Base-by-base conservation (phyloP, 2,113 vertebrate genomes). In the Limanda limanda region DNA sequence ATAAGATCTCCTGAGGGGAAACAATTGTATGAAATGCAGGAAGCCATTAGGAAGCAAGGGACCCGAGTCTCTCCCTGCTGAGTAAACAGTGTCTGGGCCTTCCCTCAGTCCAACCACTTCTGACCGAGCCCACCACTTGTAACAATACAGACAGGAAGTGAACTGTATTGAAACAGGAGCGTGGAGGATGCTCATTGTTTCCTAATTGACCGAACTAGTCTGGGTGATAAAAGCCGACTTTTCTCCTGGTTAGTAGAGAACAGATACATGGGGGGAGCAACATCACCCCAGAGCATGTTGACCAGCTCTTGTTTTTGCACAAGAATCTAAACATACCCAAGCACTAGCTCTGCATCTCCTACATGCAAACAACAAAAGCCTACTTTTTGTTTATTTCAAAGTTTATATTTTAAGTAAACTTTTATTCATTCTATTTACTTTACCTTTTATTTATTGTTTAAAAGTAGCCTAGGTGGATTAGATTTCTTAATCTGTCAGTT, bases 1-100 rank as follows among this genome's bases (percentile, higher is more conserved):
- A 92, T 92, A 88, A 85, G 78, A 89, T 91, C 94, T 93, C 93
- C 93, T 94, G 91, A 94, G 86, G 89, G 92, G 92, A 95, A 94
- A 92, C 88, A 91, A 93, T 93, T 83, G 89, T 92, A 92, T 92
- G 92, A 95, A 93, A 94, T 90, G 83, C 93, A 94, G 93, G 94
- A 95, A 94, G 88, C 84, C 92, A 94, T 95, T 94, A 93, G 94
- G 86, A 92, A 93, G 92, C 89, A 73, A 76, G 80, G 88, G 90
- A 86, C 87, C 91, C 82, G 5, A 81, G 86, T 89, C 88, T 92
- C 74, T 91, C 76, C 82, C 84, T 79, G 78, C 89, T 92, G 91
- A 90, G 91, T 92, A 94, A 94, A 94, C 87, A 92, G 79, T 79
- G 84, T 85, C 88, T 87, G 81, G 47, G 54, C 86, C 81, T 61